Conservation (phyloP, 2,797 vertebrate genomes). For the Loriculus beryllinus region DNA sequence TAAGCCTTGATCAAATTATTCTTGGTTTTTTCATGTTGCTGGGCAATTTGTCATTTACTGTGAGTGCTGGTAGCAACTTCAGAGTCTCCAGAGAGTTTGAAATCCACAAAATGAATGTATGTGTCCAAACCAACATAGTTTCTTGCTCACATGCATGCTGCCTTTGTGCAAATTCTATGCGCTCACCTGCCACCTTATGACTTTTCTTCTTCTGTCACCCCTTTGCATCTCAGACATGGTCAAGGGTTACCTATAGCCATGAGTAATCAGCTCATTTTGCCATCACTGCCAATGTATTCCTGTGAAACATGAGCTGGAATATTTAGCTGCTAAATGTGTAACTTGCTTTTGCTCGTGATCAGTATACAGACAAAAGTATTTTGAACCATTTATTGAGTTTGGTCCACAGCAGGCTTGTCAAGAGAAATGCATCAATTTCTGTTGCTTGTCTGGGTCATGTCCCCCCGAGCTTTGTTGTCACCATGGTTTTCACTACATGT, state of each 20-base stretch:
- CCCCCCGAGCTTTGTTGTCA: background rate
- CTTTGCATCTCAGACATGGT: background rate
- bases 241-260: background rate
- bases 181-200: background rate
- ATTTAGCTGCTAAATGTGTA: background rate
- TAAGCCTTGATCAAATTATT: conserved; percentile 32
- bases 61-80: background rate
- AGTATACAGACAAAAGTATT: background rate
- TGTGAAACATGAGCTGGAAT: background rate
- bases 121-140: background rate
- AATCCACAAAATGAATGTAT: background rate
- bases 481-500: background rate
- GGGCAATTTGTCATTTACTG: background rate
- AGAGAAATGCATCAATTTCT: background rate
- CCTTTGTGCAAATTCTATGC: background rate
- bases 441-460: background rate
- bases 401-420: background rate
- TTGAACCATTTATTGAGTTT: background rate
- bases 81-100: conserved; percentile 1
- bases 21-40: conserved; percentile 7
- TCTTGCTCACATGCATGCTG: background rate
- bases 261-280: background rate
- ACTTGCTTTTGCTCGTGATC: background rate
- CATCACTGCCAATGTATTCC: background rate
- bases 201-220: background rate